A percentile compares a stretch with the other conserved stretches of the same genome.
These are phyloP conservation scores for Astatotilapia flaviijosephi DNA, from an alignment of 2,113 vertebrate species.

Conservation along the genomic window DNA sequence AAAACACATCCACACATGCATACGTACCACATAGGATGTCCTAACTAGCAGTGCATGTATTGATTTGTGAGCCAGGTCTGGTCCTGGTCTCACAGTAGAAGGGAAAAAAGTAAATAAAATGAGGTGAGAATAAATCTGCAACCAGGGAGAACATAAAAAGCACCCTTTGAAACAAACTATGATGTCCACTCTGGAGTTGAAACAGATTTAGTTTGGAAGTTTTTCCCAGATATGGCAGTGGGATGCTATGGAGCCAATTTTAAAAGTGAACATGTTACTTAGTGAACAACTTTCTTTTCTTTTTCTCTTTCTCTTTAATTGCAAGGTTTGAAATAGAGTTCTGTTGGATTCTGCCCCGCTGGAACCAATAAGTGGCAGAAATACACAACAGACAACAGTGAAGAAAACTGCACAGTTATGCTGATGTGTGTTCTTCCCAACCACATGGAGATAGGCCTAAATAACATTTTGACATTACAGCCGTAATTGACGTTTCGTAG, in stretches of 20 bases:
- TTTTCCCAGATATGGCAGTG: not conserved
- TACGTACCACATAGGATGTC: not conserved
- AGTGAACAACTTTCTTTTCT: not conserved
- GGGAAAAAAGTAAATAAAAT: not conserved
- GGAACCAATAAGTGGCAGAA: not conserved
- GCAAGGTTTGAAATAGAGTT: not conserved
- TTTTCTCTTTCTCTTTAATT: not conserved
- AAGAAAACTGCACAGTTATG: not conserved
- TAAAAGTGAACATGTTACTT: not conserved
- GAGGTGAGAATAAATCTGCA: not conserved
- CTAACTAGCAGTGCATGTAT: conserved; percentile 16
- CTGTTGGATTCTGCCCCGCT: not conserved
- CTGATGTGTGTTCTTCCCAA: not conserved
- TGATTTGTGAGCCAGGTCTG: conserved; percentile 26
- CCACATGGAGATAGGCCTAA: not conserved
- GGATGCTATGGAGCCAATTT: not conserved
- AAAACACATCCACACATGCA: not conserved
- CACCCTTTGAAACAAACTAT: not conserved
- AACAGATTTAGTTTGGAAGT: not conserved
- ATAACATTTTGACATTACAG: not conserved
- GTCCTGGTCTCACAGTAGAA: not conserved
- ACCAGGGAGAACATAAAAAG: not conserved
- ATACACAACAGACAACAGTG: not conserved
- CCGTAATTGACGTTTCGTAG: not conserved
- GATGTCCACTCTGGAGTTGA: not conserved